Conservation (phyloP, 2,888 invertebrate species). For the Drosophila mimetica region DNA sequence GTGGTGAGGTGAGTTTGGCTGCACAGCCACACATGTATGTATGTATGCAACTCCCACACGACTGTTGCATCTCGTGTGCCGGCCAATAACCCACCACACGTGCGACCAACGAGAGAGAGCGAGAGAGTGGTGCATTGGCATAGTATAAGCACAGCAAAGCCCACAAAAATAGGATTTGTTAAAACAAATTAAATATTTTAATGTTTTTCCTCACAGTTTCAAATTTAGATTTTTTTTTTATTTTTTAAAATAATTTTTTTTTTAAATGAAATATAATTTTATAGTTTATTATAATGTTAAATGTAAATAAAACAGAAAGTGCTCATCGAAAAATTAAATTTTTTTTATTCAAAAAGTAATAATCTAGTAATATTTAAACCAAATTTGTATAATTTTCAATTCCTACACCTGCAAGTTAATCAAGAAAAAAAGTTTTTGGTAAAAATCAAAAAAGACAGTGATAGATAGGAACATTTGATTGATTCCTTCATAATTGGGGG, state of each 20-base stretch:
- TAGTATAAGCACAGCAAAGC: background rate
- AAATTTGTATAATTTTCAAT: too few species aligned
- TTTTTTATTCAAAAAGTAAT: too few species aligned
- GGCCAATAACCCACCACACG: constrained; percentile 51
- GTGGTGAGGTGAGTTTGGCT: constrained; percentile 46
- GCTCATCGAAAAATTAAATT: too few species aligned
- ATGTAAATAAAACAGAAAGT: too few species aligned
- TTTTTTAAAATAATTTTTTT: background rate
- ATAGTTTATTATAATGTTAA: too few species aligned
- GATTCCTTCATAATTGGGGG: background rate
- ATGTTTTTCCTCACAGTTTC: too few species aligned
- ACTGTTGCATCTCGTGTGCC: constrained; percentile 63
- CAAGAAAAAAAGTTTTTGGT: too few species aligned
- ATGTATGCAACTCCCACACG: constrained; percentile 16
- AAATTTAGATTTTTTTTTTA: too few species aligned
- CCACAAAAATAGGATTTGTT: background rate
- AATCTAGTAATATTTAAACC: too few species aligned
- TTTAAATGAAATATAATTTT: background rate
- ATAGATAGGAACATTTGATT: background rate
- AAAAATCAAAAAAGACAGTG: background rate
- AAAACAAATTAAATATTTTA: too few species aligned
- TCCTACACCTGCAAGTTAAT: background rate
- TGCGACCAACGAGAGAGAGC: background rate
- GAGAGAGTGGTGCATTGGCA: background rate
- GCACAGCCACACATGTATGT: constrained; percentile 1